Conservation (phyloP, 1,140 invertebrate species). For the Dendroctonus valens region DNA sequence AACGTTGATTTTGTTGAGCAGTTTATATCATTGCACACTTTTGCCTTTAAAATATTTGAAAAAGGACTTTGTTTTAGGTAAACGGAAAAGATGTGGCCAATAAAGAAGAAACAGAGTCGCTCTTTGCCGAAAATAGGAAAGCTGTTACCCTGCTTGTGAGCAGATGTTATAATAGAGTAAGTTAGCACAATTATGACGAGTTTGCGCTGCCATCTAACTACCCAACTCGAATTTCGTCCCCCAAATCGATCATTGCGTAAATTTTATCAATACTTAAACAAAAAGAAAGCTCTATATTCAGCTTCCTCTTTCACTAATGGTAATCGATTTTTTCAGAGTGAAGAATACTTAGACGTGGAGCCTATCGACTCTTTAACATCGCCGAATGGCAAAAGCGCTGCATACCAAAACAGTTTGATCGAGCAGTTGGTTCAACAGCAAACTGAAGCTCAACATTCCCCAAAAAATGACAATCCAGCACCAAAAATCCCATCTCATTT, state of each 20-base stretch:
- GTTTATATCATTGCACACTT: not conserved
- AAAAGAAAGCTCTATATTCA: no score
- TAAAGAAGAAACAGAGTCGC: slow-evolving; percentile 57
- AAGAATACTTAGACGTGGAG: slow-evolving; percentile 43
- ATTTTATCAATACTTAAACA: no score
- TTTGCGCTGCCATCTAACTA: no score
- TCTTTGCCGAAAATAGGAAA: slow-evolving; percentile 56
- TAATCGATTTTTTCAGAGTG: slow-evolving; percentile 37
- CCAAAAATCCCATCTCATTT: slow-evolving; percentile 44
- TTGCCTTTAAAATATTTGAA: not conserved
- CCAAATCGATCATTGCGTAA: no score
- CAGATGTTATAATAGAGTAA: slow-evolving; percentile 57
- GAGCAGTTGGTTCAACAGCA: slow-evolving; percentile 56
- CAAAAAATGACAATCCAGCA: slow-evolving; percentile 39
- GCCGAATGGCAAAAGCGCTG: slow-evolving; percentile 46
- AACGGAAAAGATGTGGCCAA: slow-evolving; percentile 60
- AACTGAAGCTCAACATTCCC: slow-evolving; percentile 41
- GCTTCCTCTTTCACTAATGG: no score
- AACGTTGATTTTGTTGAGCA: no score
- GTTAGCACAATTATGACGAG: not conserved
- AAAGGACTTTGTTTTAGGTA: slow-evolving; percentile 44
- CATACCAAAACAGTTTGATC: slow-evolving; percentile 58
- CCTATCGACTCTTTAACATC: slow-evolving; percentile 36
- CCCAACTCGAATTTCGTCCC: no score
- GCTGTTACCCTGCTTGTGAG: slow-evolving; percentile 59